Evolutionary conservation across 2,888 invertebrate species (phyloP).

Genomic region (Hydrotaea cyrtoneurina): DNA sequence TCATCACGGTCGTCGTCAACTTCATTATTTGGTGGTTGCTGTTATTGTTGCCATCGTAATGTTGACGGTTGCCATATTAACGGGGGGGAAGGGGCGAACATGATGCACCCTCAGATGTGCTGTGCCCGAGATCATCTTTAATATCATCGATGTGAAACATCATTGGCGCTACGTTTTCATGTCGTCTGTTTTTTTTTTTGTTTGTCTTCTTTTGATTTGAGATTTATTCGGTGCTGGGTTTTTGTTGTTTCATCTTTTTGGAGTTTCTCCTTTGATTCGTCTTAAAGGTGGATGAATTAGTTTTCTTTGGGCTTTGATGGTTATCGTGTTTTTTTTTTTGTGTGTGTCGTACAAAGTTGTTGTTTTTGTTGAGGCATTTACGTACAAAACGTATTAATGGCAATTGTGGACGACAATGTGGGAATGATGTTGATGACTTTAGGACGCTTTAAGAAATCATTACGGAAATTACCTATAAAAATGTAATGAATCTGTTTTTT

Average conservation of each 20-base stretch:
- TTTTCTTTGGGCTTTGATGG: conserved; percentile 27
- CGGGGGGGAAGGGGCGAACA: not conserved
- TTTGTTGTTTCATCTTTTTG: conserved; percentile 28
- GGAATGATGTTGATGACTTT: conserved; percentile 28
- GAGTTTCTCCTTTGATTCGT: conserved; percentile 20
- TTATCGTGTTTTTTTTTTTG: not conserved
- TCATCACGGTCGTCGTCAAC: not conserved
- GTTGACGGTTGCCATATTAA: not conserved
- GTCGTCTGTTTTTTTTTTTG: conserved; percentile 30
- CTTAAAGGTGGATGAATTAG: conserved; percentile 48
- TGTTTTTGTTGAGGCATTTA: conserved; percentile 39
- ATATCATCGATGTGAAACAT: conserved; percentile 65
- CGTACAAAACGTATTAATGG: not conserved
- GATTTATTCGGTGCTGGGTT: not conserved
- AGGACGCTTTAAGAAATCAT: conserved; percentile 62
- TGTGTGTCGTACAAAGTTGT: conserved; percentile 21
- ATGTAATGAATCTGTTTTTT: conserved; percentile 43
- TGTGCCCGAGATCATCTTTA: conserved; percentile 65
- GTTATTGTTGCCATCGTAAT: conserved; percentile 5
- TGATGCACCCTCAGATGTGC: conserved; percentile 37
- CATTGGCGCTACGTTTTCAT: conserved; percentile 65
- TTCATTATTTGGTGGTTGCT: conserved; percentile 36
- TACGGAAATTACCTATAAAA: conserved; percentile 60
- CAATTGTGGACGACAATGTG: not conserved
- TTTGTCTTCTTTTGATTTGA: no score